phyloP scores from a whole-genome alignment of 2,797 vertebrate species.

The Etheostoma perlongum region DNA sequence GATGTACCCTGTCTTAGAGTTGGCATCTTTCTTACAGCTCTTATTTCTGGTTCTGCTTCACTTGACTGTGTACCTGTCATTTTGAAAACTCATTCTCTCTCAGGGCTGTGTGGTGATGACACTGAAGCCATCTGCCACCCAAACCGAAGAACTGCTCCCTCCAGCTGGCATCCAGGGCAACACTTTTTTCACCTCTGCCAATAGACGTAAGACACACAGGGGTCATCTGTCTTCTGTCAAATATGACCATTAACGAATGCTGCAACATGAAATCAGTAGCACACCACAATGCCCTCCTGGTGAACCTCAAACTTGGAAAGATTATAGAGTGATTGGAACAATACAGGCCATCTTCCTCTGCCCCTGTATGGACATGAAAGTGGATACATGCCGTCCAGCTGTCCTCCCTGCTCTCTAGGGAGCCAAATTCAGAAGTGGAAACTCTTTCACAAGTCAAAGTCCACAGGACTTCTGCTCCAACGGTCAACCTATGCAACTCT shows the following conservation, averaged over 20 bases:
- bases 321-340: constrained; percentile 55
- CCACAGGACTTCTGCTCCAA: constrained; percentile 36
- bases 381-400: constrained; percentile 40
- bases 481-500: constrained; percentile 44
- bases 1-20: constrained; percentile 45
- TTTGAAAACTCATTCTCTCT: constrained; percentile 27
- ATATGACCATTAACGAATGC: constrained; percentile 40
- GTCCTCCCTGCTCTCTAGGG: constrained; percentile 28
- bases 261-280: constrained; percentile 41
- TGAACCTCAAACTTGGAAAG: constrained; percentile 42
- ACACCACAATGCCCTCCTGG: background rate
- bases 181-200: constrained; percentile 44
- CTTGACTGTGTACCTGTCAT: constrained; percentile 17
- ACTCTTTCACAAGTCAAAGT: constrained; percentile 51
- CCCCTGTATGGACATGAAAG: constrained; percentile 60
- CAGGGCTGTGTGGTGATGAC: constrained; percentile 33
- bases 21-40: constrained; percentile 39
- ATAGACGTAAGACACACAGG: constrained; percentile 36
- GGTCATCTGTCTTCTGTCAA: constrained; percentile 51
- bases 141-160: constrained; percentile 41
- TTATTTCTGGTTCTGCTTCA: constrained; percentile 53
- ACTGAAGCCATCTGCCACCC: constrained; percentile 60
- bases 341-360: constrained; percentile 46
- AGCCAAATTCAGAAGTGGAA: constrained; percentile 57
- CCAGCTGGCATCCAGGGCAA: constrained; percentile 50